Percentiles rank a stretch among this genome's conserved stretches.
These are phyloP conservation scores for Tetrapedia diversipes DNA, from an alignment of 2,888 invertebrate species.

Conservation along the genomic window DNA sequence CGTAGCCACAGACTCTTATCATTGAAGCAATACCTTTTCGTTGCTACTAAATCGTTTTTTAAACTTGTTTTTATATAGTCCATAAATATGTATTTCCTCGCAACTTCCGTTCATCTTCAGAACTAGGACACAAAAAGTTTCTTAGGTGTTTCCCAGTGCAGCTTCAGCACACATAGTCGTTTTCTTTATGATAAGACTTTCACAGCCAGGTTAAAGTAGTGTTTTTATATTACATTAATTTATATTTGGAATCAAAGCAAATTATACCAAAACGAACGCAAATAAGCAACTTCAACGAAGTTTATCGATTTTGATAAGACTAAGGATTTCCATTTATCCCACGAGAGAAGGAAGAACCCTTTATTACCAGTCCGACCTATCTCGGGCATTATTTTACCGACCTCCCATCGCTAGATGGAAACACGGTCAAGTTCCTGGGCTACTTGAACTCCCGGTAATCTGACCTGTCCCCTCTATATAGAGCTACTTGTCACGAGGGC, in stretches of 20 bases:
- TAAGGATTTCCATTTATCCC: neutral
- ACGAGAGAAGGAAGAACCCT: neutral
- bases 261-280: neutral
- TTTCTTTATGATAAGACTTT: constrained; percentile 20
- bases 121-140: constrained; percentile 13
- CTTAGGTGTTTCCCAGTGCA: neutral
- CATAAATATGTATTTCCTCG: neutral
- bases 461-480: constrained; percentile 41
- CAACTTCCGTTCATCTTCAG: neutral
- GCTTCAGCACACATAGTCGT: neutral
- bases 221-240: constrained; percentile 2
- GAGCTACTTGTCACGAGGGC: constrained; percentile 31
- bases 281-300: neutral
- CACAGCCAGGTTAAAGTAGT: neutral
- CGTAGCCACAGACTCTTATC: neutral
- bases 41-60: neutral
- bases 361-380: constrained; percentile 2
- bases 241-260: neutral
- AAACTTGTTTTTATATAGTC: neutral
- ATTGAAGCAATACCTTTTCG: neutral
- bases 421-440: constrained; percentile 1
- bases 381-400: neutral
- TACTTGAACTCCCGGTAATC: constrained; percentile 10
- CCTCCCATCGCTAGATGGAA: constrained; percentile 31
- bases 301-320: constrained; percentile 4